Percentiles rank a stretch among this genome's conserved stretches.
Evolutionary conservation across 2,113 vertebrate genomes (phyloP).

Genomic region (Caracal caracal): DNA sequence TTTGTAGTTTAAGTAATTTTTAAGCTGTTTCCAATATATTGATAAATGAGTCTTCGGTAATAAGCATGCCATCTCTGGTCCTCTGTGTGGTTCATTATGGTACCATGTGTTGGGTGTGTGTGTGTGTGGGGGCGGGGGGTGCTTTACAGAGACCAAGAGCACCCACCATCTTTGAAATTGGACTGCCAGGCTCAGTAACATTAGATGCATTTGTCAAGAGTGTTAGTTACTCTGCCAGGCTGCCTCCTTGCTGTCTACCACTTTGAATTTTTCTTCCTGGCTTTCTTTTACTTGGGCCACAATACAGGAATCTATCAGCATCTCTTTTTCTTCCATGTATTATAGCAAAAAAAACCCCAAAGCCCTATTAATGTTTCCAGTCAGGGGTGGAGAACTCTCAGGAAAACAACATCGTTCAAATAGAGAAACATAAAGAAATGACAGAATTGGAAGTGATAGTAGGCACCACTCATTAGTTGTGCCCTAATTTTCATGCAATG

Average conservation of each 20-base stretch:
- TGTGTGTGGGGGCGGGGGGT: not conserved
- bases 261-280: not conserved
- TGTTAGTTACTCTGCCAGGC: not conserved
- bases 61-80: not conserved
- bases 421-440: not conserved
- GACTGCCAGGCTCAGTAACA: not conserved
- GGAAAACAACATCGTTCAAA: conserved; percentile 27
- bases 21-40: not conserved
- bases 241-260: not conserved
- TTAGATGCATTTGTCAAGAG: not conserved
- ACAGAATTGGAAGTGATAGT: not conserved
- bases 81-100: not conserved
- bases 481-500: not conserved
- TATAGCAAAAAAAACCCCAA: not conserved
- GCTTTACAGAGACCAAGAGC: not conserved
- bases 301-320: not conserved
- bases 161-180: not conserved
- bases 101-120: not conserved
- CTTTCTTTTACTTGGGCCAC: not conserved
- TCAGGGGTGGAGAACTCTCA: not conserved
- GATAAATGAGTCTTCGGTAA: not conserved
- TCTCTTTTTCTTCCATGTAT: conserved; percentile 37
- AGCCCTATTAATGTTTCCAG: conserved; percentile 1
- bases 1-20: conserved; percentile 11
- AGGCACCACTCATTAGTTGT: not conserved